Base-by-base conservation (phyloP, 2,113 vertebrate species). In the Melanotaenia duboulayi region DNA sequence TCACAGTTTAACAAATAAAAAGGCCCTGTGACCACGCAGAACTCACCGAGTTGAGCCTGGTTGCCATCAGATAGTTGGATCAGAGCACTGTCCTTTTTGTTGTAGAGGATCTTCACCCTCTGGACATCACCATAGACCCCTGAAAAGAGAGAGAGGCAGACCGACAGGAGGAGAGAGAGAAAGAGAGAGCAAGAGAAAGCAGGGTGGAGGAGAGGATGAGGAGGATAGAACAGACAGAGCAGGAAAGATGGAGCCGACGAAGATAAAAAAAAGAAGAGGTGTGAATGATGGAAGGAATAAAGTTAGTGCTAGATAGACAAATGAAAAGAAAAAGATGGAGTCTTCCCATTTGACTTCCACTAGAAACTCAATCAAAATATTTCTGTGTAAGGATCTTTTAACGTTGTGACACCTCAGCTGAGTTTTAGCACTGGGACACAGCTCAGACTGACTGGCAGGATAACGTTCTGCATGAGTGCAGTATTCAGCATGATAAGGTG, bases 101-200 rank as follows among this genome's bases (percentile, higher is more conserved):
- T 99, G 95, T 97, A 99, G 77, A 99, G 96, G 93, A 99, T 99
- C 96, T 99, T 99, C 95, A 99, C 97, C 64, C 97, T 96, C 90
- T 99, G 97, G 90, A 98, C 97, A 87, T 99, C 97, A 88, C 97
- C 97, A 89, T 99, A 99, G 92, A 99, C 97, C 91, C 97, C 97
- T 99, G 90, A 54, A 83, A 94, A 61, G 44, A 81, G 48, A 79
- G 92, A 93, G 83, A 93, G 83, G 92, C 90, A 40, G 44, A 65
- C 35, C 65, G 69, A 79, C 55, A 68, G 23, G 70, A 49, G 66
- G 46, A 72, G 50, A 74, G 49, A 71, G 55, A 70, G 39, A 84
- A 49, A 65, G 56, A 72, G 67, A 65, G 39, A 81, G 67, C 10
- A 2, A 74, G 76, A 65, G 19, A 81, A 74, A 87, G 70, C 55